Conservation (phyloP, 2,797 vertebrate species). For the Tadarida brasiliensis region DNA sequence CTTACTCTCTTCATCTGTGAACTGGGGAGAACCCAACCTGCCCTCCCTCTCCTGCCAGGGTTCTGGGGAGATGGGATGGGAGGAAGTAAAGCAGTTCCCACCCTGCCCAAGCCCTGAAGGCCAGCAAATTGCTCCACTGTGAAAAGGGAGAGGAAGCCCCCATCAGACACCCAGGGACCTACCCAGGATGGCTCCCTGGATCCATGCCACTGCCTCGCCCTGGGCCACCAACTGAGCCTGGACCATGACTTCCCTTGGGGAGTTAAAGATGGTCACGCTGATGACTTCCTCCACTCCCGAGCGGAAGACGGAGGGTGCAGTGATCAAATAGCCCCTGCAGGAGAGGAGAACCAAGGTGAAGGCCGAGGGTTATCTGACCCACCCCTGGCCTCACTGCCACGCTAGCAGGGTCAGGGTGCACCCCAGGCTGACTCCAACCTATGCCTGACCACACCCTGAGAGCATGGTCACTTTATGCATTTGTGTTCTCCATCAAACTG, state of each 20-base stretch:
- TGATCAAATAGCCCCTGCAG: constrained; percentile 94
- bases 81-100: not conserved
- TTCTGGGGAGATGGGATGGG: not conserved
- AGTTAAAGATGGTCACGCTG: constrained; percentile 95
- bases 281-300: constrained; percentile 93
- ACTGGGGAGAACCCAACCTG: not conserved
- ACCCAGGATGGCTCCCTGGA: constrained; percentile 92
- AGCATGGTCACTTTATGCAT: not conserved
- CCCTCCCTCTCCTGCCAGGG: not conserved
- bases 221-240: constrained; percentile 94
- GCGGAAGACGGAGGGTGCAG: constrained; percentile 94
- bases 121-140: not conserved
- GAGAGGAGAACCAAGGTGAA: constrained; percentile 42
- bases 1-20: not conserved
- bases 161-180: constrained; percentile 74
- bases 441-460: not conserved
- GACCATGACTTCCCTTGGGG: constrained; percentile 91
- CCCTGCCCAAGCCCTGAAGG: not conserved
- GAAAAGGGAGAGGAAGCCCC: not conserved
- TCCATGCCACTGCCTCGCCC: constrained; percentile 91
- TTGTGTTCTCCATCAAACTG: not conserved
- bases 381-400: not conserved
- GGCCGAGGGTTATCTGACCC: not conserved
- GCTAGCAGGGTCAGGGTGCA: not conserved
- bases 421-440: not conserved